Percentiles rank a stretch among this genome's conserved stretches.
Evolutionary conservation across 1,140 invertebrate species (phyloP).

Genomic region (Lysiphlebus fabarum): DNA sequence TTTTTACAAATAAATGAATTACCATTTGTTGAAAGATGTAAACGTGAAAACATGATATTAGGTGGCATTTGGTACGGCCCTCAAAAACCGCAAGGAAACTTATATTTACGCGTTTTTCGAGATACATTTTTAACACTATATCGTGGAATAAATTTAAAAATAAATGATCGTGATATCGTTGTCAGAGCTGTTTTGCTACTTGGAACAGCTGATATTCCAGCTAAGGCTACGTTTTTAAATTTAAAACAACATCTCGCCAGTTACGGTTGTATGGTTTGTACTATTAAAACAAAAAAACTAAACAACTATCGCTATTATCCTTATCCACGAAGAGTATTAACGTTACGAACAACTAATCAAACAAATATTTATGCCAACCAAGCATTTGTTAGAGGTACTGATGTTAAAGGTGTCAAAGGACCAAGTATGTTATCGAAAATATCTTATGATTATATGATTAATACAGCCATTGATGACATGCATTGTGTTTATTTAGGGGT

Average conservation of each 20-base stretch:
- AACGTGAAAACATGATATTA: conserved; percentile 14
- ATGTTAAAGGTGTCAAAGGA: too few species aligned
- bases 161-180: conserved; percentile 3
- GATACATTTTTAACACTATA: neutral
- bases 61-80: conserved; percentile 16
- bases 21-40: conserved; percentile 7
- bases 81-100: conserved; percentile 11
- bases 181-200: conserved; percentile 13
- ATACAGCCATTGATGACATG: too few species aligned
- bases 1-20: conserved; percentile 20
- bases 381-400: too few species aligned
- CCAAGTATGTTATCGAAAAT: too few species aligned
- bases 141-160: neutral
- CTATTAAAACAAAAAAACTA: too few species aligned
- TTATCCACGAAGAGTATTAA: too few species aligned
- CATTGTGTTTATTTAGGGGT: too few species aligned
- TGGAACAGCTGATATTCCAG: conserved; percentile 16
- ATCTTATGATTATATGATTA: too few species aligned
- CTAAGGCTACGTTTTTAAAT: conserved; percentile 16
- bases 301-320: too few species aligned
- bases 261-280: neutral
- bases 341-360: too few species aligned
- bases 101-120: conserved; percentile 7
- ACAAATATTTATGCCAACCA: too few species aligned
- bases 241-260: conserved; percentile 17